These are phyloP conservation scores for Philaenus spumarius DNA, from an alignment of 1,140 invertebrate species.

Conservation along the genomic window DNA sequence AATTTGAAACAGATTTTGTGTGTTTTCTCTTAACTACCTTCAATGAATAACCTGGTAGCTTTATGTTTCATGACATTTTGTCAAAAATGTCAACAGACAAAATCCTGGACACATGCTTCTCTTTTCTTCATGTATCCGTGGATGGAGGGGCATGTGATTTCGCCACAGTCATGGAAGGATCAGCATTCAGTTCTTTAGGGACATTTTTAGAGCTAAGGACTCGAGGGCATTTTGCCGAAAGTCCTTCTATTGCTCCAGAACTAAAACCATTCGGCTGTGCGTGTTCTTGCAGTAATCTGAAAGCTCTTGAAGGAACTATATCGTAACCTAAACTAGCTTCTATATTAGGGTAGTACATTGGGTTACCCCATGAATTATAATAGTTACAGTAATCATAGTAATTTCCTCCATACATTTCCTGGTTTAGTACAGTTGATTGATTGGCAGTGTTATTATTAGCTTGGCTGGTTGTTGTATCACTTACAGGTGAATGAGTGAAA, in stretches of 20 bases:
- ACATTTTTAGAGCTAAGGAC: constrained; percentile 24
- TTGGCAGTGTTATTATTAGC: constrained; percentile 19
- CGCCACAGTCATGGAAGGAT: constrained; percentile 5
- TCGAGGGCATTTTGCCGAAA: constrained; percentile 30
- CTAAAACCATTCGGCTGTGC: constrained; percentile 23
- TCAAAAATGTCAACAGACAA: constrained; percentile 21
- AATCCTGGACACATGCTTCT: constrained; percentile 18
- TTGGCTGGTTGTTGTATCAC: constrained; percentile 38
- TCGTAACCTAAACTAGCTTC: constrained; percentile 33
- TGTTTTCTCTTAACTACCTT: constrained; percentile 4
- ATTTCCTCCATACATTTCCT: constrained; percentile 35
- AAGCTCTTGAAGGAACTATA: constrained; percentile 46
- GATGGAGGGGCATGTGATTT: constrained; percentile 12
- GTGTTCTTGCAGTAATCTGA: constrained; percentile 41
- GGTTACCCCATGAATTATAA: constrained; percentile 51
- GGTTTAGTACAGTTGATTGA: constrained; percentile 35
- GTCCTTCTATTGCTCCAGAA: constrained; percentile 26
- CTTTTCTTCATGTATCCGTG: constrained; percentile 22
- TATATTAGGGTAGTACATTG: constrained; percentile 28
- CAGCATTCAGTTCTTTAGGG: constrained; percentile 3
- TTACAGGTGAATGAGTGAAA: constrained; percentile 22
- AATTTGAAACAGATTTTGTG: too few species aligned
- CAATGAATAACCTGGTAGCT: constrained; percentile 12
- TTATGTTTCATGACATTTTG: constrained; percentile 19
- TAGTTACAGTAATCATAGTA: constrained; percentile 48